A percentile compares a stretch with the other conserved stretches of the same genome.
Conservation (phyloP, 1,140 invertebrate genomes). For the Cydia strobilella region DNA sequence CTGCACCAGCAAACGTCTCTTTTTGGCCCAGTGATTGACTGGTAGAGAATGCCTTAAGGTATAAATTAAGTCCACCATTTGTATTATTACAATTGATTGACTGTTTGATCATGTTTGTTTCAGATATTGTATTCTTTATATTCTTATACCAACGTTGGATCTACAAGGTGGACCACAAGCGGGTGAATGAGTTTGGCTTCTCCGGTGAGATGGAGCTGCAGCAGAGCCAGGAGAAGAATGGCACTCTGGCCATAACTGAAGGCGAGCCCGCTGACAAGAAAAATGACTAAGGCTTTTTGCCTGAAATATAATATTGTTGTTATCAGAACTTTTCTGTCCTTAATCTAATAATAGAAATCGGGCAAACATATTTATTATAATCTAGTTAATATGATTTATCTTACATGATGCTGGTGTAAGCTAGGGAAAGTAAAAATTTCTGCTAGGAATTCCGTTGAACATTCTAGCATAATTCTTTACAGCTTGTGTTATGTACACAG, state of each 20-base stretch:
- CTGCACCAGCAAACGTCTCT: too few species aligned
- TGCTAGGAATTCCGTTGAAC: not conserved
- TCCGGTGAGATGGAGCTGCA: slow-evolving; percentile 86
- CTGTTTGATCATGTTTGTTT: slow-evolving; percentile 63
- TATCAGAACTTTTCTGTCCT: slow-evolving; percentile 19
- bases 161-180: slow-evolving; percentile 95
- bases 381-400: slow-evolving; percentile 13
- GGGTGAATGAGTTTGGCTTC: slow-evolving; percentile 98
- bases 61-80: slow-evolving; percentile 7
- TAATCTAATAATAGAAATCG: slow-evolving; percentile 11
- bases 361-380: slow-evolving; percentile 25
- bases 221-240: slow-evolving; percentile 64
- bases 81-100: slow-evolving; percentile 18
- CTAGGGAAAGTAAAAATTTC: slow-evolving; percentile 15
- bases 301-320: slow-evolving; percentile 14
- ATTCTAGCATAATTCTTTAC: slow-evolving; percentile 1
- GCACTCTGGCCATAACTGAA: slow-evolving; percentile 62
- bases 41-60: too few species aligned
- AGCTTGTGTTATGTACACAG: slow-evolving; percentile 4
- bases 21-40: too few species aligned
- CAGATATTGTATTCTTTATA: slow-evolving; percentile 99
- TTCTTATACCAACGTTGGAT: slow-evolving; percentile 99
- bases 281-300: slow-evolving; percentile 68
- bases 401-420: slow-evolving; percentile 24
- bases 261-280: slow-evolving; percentile 67